These are phyloP conservation scores for Aurelia coerulea DNA, from an alignment of 30 jellyfish, hydroid and myxozoan species.

Conservation along the genomic window DNA sequence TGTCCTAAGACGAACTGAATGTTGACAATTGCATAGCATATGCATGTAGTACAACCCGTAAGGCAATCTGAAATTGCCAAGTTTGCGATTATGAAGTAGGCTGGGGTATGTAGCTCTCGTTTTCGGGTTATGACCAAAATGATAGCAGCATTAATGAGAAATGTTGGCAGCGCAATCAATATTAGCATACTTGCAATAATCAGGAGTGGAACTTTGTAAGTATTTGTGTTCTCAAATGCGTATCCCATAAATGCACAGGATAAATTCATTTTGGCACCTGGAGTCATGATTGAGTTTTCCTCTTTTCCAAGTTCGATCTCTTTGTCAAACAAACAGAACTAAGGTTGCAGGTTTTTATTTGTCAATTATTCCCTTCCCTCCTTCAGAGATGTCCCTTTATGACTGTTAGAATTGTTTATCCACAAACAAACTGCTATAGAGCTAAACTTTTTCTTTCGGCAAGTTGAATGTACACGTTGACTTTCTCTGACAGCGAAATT, in stretches of 20 bases:
- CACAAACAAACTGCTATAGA: no score
- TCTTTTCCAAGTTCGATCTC: no score
- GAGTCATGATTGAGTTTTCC: no score
- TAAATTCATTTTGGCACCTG: constrained; percentile 23
- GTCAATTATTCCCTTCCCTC: no score
- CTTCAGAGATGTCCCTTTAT: no score
- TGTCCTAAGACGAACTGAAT: constrained; percentile 21
- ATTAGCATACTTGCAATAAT: constrained; percentile 14
- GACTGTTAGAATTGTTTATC: no score
- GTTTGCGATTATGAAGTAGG: constrained; percentile 36
- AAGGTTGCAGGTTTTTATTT: no score
- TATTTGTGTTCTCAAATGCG: not conserved
- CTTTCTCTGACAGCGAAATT: no score
- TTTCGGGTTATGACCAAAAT: constrained; percentile 12
- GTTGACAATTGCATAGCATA: constrained; percentile 38
- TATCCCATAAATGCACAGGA: constrained; percentile 62
- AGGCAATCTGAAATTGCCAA: constrained; percentile 59
- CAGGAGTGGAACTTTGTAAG: not conserved
- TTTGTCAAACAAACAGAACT: no score
- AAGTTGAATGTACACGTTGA: no score
- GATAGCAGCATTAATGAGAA: constrained; percentile 15
- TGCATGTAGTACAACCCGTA: constrained; percentile 35
- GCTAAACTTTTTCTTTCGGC: no score
- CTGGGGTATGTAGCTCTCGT: constrained; percentile 53
- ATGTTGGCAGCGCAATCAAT: constrained; percentile 34